Base-by-base conservation (phyloP, 2,113 vertebrate species). In the Anoplopoma fimbria region DNA sequence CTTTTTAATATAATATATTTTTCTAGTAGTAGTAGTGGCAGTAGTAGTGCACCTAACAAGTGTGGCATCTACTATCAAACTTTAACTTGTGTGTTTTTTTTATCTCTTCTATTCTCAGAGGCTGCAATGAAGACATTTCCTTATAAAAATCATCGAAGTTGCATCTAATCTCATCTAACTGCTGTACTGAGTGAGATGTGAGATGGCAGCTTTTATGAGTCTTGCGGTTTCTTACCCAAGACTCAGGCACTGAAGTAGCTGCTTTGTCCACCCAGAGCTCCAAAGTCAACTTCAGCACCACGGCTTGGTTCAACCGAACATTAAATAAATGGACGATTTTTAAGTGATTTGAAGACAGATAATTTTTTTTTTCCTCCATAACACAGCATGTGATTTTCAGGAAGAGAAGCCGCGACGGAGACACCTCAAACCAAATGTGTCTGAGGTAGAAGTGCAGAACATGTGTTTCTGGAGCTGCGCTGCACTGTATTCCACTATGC, bases 381-480 rank as follows among this genome's bases (percentile, higher is more conserved):
- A 81, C 31, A 51, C 65, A 57, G 25, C 2, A 60, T 77, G 61
- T 12, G 42, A 84, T 71, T 86, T 79, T 49, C 69, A 75, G 45
- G 63, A 60, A 33, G 33, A 36, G 73, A 64, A 55, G 60, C 68
- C n/a, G 9, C 57, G 51, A 57, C 14, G 29, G 42, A 38, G 60
- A 80, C 73, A 69, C 72, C 27, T 75, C 55, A 75, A 71, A 79
- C 42, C 72, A 72, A 70, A 85, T 31, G 61, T 38, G 36, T 81
- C 69, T 67, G 69, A 71, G 45, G 53, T 76, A 27, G 51, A 85
- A 75, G 75, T 72, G 74, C 69, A 61, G 70, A 86, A 69, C 85
- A 84, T 68, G 63, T 86, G 82, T 87, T 83, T 79, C 36, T 49
- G 69, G 69, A 73, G 73, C 87, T 15, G 36, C 38, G 27, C 69